Evolutionary conservation across 2,797 vertebrate species (phyloP).

Genomic region (Manis crassicaudata): DNA sequence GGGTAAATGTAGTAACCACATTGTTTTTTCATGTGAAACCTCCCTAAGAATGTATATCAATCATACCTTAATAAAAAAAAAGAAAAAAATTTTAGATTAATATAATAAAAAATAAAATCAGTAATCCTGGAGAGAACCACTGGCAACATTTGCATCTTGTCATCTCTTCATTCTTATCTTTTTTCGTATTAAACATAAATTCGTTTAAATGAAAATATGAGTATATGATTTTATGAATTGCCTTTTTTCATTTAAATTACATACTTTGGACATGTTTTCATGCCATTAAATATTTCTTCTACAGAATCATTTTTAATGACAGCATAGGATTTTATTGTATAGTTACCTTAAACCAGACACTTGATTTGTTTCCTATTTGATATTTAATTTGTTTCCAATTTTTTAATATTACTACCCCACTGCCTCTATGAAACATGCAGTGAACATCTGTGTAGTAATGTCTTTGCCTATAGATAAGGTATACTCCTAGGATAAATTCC

Average conservation of each 20-base stretch:
- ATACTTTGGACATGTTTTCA: not conserved
- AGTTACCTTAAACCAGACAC: not conserved
- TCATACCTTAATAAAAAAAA: not conserved
- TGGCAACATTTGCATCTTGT: not conserved
- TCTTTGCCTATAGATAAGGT: not conserved
- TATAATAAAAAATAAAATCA: not conserved
- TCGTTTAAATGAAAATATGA: not conserved
- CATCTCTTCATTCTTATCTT: not conserved
- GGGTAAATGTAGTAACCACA: too few species aligned
- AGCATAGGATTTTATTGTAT: not conserved
- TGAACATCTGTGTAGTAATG: not conserved
- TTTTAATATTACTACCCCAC: not conserved
- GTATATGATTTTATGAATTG: not conserved
- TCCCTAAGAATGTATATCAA: too few species aligned
- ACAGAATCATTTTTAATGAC: not conserved
- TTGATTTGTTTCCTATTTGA: conserved; percentile 9
- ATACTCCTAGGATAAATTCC: not conserved
- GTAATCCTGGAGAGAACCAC: not conserved
- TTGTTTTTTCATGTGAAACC: too few species aligned
- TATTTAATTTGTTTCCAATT: not conserved
- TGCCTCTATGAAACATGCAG: not conserved
- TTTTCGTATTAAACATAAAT: not conserved
- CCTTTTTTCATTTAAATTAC: not conserved
- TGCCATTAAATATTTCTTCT: conserved; percentile 5
- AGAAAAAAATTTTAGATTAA: not conserved